Percentiles rank a stretch among this genome's conserved stretches.
These are phyloP conservation scores for Pogoniulus pusillus DNA, from an alignment of 2,797 vertebrate genomes.

Conservation along the genomic window DNA sequence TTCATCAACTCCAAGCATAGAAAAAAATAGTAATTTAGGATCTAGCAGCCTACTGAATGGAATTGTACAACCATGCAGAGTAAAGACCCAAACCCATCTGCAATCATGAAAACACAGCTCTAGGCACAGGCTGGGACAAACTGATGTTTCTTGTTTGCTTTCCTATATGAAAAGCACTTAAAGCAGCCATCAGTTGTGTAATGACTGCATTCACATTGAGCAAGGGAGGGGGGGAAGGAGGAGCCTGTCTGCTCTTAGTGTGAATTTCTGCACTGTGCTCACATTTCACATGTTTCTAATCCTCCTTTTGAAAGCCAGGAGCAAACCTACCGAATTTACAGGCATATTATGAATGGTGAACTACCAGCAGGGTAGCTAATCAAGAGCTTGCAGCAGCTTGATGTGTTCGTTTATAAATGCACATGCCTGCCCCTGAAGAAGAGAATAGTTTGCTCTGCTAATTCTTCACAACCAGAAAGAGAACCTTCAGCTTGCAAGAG, in stretches of 20 bases:
- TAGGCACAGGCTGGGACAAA: background rate
- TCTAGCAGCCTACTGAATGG: background rate
- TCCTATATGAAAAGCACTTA: conserved; percentile 28
- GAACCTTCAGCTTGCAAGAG: background rate
- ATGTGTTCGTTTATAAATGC: background rate
- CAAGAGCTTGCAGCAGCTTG: background rate
- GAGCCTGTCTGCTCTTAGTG: conserved; percentile 9
- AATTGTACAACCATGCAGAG: background rate
- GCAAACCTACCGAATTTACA: background rate
- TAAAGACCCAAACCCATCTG: background rate
- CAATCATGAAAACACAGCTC: background rate
- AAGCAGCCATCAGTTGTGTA: conserved; percentile 13
- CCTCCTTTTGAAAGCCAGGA: background rate
- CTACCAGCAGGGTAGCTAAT: background rate
- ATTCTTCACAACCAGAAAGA: background rate
- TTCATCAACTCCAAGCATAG: background rate
- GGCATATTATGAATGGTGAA: background rate
- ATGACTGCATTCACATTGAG: background rate
- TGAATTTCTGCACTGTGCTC: background rate
- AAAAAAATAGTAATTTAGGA: background rate
- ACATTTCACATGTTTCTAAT: background rate
- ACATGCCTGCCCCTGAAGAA: background rate
- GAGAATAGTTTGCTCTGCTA: background rate
- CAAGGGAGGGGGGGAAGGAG: background rate
- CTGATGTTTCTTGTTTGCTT: conserved; percentile 10